Percentiles rank a stretch among this genome's conserved stretches.
phyloP scores from a whole-genome alignment of 2,888 invertebrate genomes.

The Stenurella melanura region DNA sequence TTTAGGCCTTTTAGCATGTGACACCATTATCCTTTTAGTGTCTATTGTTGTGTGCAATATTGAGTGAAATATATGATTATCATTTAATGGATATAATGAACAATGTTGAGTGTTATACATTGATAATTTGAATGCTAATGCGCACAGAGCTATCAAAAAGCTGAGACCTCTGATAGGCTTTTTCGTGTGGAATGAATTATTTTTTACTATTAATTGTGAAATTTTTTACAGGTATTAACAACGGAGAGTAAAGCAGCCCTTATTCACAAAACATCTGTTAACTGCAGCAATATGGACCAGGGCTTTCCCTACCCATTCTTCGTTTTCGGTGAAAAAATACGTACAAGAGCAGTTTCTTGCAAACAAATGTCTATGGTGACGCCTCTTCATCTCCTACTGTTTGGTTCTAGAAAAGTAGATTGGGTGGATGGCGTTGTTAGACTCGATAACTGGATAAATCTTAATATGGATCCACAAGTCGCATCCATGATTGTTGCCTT shows the following conservation, averaged over 20 bases:
- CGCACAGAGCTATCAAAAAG: no score
- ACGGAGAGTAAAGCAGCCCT: conserved; percentile 96
- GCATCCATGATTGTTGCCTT: conserved; percentile 91
- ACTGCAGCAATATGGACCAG: conserved; percentile 89
- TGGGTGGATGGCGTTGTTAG: conserved; percentile 85
- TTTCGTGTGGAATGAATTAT: no score
- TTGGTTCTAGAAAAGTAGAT: conserved; percentile 93
- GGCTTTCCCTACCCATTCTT: conserved; percentile 95
- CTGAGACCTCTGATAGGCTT: no score
- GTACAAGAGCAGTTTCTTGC: conserved; percentile 95
- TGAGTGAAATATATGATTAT: no score
- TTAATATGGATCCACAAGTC: conserved; percentile 85
- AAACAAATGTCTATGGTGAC: conserved; percentile 97
- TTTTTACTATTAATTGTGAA: conserved; percentile 11
- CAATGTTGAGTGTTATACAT: no score
- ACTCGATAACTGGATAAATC: conserved; percentile 95
- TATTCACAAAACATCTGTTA: conserved; percentile 97
- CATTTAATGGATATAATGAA: no score
- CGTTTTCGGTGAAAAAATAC: conserved; percentile 98
- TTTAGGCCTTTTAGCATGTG: no score
- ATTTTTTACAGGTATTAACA: conserved; percentile 83
- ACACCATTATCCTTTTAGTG: no score
- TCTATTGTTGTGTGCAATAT: no score
- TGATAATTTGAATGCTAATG: no score
- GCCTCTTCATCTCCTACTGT: conserved; percentile 92